Base-by-base conservation (phyloP, 2,888 invertebrate genomes). In the Phalera bucephala region DNA sequence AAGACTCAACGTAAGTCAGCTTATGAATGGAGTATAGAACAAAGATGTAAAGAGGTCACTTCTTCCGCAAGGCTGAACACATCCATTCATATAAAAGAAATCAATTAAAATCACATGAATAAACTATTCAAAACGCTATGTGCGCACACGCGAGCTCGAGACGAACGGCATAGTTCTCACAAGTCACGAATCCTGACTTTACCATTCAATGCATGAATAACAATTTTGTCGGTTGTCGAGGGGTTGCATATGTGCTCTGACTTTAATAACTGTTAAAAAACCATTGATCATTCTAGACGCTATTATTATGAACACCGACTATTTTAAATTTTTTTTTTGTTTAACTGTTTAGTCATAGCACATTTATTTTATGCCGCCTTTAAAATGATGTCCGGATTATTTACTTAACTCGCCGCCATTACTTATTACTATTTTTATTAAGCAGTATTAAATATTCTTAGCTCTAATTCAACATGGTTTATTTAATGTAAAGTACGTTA, bases 61-160 rank as follows among this genome's bases (percentile, higher is more conserved):
- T 64, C 67, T 69, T 72, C 65, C 66, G 42, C 54, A 50, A 59
- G 55, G 62, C 61, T 64, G 55, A 53, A 31, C 56, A 35, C 55
- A 55, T 52, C 58, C 64, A 73, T 75, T 72, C 48, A 52, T 60
- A 43, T 21, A 73, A 78, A 79, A 69, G 69, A 71, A 76, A 72
- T 79, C 66, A 70, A 72, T 74, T 71, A 72, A 67, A 65, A 66
- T 57, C 52, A 55, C 58, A 62, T 70, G 72, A 76, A 78, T 73
- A 60, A 61, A 56, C 67, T 53, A 70, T 78, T 74, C 63, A 76
- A 64, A 64, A 63, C 49, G 47, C 52, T 45, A 60, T 56, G 57
- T 49, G 47, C 41, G 49, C 49, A 66, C 62, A 62, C 57, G 55
- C 61, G 40, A 29, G 19, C 29, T 58, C 56, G 49, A 64, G 51